Conservation (phyloP, 1,140 invertebrate species). For the Hyphantria cunea region DNA sequence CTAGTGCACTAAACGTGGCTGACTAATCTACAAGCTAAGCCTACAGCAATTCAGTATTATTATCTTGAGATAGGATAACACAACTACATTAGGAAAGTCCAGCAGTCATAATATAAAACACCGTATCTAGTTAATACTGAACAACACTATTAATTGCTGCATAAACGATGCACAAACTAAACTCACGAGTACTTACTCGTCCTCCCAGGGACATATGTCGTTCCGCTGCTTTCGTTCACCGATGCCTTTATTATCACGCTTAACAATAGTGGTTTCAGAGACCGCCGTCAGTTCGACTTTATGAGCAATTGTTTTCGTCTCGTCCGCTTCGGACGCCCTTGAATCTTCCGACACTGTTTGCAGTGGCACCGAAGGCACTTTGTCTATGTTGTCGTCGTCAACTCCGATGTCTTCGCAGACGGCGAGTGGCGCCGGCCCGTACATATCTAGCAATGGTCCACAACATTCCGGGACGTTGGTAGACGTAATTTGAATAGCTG, state of each 20-base stretch:
- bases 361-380: slow-evolving; percentile 67
- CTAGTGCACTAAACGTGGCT: neutral
- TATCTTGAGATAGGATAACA: neutral
- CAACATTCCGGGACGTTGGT: neutral
- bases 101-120: neutral
- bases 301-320: slow-evolving; percentile 62
- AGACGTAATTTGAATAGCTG: neutral
- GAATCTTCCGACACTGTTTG: slow-evolving; percentile 58
- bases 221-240: slow-evolving; percentile 84
- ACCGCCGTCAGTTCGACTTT: slow-evolving; percentile 65
- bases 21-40: neutral
- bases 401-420: slow-evolving; percentile 84
- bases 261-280: slow-evolving; percentile 72
- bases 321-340: slow-evolving; percentile 57
- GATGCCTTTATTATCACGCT: slow-evolving; percentile 71
- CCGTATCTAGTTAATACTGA: neutral
- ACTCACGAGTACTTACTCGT: slow-evolving; percentile 88
- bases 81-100: neutral
- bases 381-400: slow-evolving; percentile 82
- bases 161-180: slow-evolving; percentile 26
- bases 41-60: neutral
- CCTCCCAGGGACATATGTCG: slow-evolving; percentile 94
- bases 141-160: slow-evolving; percentile 3
- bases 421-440: slow-evolving; percentile 81
- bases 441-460: neutral